Evolutionary conservation across 2,888 invertebrate genomes (phyloP), one percentile per base, ranked within the genome.

Genomic region (Adelognathus sp.): DNA sequence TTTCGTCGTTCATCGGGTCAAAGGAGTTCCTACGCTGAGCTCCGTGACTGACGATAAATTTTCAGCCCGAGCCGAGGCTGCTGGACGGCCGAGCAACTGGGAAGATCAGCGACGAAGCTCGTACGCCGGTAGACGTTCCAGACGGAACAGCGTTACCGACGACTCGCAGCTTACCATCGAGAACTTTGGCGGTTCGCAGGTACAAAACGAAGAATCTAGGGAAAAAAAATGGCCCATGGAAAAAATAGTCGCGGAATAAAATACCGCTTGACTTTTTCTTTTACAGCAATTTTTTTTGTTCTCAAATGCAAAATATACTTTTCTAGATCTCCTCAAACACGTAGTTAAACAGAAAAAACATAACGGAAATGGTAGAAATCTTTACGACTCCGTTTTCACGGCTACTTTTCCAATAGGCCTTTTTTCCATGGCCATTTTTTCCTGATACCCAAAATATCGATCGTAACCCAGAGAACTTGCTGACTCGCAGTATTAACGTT

Each of bases 131-230:
- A 94, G 97, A 2, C 94, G 97, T 54, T 97, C 97, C 54, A 93
- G 97, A 16, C 93, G 97, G 80, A 97, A 97, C 89, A 97, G 97
- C 82, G 93, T 96, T 61, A 94, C 95, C 79, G 97, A 97, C 89
- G 97, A 98, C 90, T 97, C 97, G 33, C 97, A 97, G 91, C 93
- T 98, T 84, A 98, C 97, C 0, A 96, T 97, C 70, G 98, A 98
- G 92, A 98, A 98, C 92, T 97, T 98, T 91, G 97, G 98, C 56
- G 98, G 98, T 73, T 97, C 97, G 82, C 97, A 97, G 93, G 91
- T 91, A 83, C n/a, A n/a, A n/a, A 66, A 3, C 5, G n/a, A 14
- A 21, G 11, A 60, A 60, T 11, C 3, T 29, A 4, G 21, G 18
- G 18, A 39, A 60, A 36, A 60, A 39, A 18, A 3, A 39, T 11